phyloP scores from a whole-genome alignment of 64 coral and sea anemone species.

The Trachythela sp. region DNA sequence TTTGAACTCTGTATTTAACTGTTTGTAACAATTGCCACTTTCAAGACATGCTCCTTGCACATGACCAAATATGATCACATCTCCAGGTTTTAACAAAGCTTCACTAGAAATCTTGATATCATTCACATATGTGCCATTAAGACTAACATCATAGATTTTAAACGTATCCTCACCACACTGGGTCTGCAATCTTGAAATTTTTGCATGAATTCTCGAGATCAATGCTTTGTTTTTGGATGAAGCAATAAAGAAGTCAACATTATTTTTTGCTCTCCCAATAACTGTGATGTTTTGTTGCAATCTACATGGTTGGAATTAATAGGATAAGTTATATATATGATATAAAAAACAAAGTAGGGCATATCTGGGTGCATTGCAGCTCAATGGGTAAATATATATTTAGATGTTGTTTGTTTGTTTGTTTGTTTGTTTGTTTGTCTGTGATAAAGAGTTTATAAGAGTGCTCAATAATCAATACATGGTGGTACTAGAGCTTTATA shows the following conservation, averaged over 20 bases:
- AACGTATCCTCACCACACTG: conserved; percentile 42
- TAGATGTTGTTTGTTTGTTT: too few relatives aligned
- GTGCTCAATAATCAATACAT: too few relatives aligned
- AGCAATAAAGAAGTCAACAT: conserved; percentile 73
- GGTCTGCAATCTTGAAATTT: conserved; percentile 47
- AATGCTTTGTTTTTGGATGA: conserved; percentile 73
- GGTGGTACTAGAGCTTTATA: too few relatives aligned
- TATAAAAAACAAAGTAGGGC: too few relatives aligned
- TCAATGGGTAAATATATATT: too few relatives aligned
- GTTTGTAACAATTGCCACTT: conserved; percentile 54
- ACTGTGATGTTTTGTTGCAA: conserved; percentile 70
- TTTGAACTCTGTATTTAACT: conserved; percentile 70
- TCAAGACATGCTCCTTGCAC: conserved; percentile 65
- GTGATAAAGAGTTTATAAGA: too few relatives aligned
- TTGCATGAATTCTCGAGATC: conserved; percentile 90
- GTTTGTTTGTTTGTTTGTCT: too few relatives aligned
- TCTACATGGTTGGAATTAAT: conserved; percentile 34
- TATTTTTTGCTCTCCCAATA: conserved; percentile 60
- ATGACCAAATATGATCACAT: conserved; percentile 82
- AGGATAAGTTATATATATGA: background rate
- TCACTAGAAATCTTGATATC: conserved; percentile 69
- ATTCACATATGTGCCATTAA: conserved; percentile 96
- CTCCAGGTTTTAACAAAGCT: conserved; percentile 58
- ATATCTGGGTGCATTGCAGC: too few relatives aligned
- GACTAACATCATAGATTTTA: conserved; percentile 73